Percentiles rank a stretch among this genome's conserved stretches.
Conservation (phyloP, 2,113 vertebrate genomes). For the Shinisaurus crocodilurus region DNA sequence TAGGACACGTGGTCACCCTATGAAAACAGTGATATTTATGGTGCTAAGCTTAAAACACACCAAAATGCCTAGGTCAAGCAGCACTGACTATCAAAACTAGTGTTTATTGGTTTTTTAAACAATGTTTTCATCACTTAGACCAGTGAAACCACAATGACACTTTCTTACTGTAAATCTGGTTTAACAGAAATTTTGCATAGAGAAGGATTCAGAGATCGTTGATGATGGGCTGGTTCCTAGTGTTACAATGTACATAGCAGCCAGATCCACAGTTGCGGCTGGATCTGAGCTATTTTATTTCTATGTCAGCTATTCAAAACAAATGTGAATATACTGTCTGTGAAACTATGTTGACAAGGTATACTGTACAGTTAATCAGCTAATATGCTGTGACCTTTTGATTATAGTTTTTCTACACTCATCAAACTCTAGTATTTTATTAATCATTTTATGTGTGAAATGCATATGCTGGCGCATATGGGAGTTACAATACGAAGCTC, state of each 20-base stretch:
- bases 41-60: not conserved
- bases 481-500: not conserved
- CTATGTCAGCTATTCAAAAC: not conserved
- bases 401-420: not conserved
- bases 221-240: not conserved
- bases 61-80: not conserved
- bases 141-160: not conserved
- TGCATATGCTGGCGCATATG: not conserved
- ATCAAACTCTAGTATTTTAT: not conserved
- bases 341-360: not conserved
- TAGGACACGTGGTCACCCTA: not conserved
- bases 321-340: not conserved
- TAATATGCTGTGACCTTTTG: not conserved
- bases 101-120: too few species aligned
- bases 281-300: not conserved
- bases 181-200: not conserved
- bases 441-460: not conserved
- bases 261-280: not conserved
- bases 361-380: not conserved
- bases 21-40: constrained; percentile 1
- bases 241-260: not conserved
- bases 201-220: not conserved
- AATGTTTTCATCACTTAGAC: constrained; percentile 1
- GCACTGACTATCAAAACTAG: not conserved
- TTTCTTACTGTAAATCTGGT: not conserved